Base-by-base conservation (phyloP, 2,888 invertebrate genomes). In the Cynaeus angustus region DNA sequence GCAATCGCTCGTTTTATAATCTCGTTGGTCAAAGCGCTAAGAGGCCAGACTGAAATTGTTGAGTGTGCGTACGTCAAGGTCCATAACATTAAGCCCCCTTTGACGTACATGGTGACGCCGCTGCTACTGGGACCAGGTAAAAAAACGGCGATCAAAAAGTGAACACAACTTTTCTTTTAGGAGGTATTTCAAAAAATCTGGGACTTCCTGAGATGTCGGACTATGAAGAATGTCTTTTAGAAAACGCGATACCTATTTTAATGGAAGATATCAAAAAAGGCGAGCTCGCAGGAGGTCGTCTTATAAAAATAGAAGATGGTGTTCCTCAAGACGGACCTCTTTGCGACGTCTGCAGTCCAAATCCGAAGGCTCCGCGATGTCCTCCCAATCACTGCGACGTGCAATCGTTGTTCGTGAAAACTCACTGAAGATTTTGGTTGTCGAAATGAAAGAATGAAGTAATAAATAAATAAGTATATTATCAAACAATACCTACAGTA, bases 1-100 rank as follows among this genome's bases (percentile, higher is more conserved):
- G 90, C 91, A 33, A 88, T 88, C 16, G 89, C 89, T 7, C 83
- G 88, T 74, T 91, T 92, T 80, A 86, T 88, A 10, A 84, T 87
- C 75, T 88, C 89, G 0, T 75, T 91, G 53, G 83, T 91, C 7
- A 87, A 89, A 76, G 91, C 81, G 2, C 66, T 84, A 3, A 75
- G 78, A 71, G 85, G 85, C 14, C 78, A 80, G 70, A 66, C 77
- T 7, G 79, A 83, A 50, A 75, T 85, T 3, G 70, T 83, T 2
- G 84, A 85, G 74, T 81, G 80, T 68, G 81, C 84, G 8, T 85
- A 76, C 64, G 84, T 85, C 8, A 77, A 75, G 37, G 83, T 83
- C 3, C 78, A 78, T 41, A 41, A 41, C 14, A 78, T 73, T 9
- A 79, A 82, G 69, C 82, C 82, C 0, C 74, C 79, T 50, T 52